A percentile compares a stretch with the other conserved stretches of the same genome.
phyloP scores from a whole-genome alignment of 2,113 vertebrate genomes.

The Monopterus albus region DNA sequence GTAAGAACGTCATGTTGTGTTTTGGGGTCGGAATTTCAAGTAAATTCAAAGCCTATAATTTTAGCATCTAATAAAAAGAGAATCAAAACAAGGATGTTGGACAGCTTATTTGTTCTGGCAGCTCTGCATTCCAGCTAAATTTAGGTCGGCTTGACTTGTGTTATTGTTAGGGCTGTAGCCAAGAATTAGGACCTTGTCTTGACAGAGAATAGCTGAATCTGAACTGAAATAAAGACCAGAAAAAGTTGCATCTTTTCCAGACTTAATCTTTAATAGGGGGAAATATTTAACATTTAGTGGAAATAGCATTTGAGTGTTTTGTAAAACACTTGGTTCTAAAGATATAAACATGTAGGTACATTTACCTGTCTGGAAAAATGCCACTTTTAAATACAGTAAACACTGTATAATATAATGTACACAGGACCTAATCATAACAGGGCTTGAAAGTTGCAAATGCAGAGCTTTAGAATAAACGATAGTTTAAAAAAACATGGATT shows the following conservation, averaged over 20 bases:
- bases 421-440: background rate
- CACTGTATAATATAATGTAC: background rate
- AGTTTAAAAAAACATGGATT: background rate
- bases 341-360: no score
- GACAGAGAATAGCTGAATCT: slow-evolving; percentile 10
- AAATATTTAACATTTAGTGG: background rate
- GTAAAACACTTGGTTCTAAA: background rate
- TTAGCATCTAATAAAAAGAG: background rate
- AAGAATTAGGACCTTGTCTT: background rate
- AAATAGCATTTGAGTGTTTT: no score
- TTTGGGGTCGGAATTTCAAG: background rate
- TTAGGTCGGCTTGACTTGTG: background rate
- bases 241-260: background rate
- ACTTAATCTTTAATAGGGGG: background rate
- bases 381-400: background rate
- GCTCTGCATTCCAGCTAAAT: slow-evolving; percentile 30
- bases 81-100: slow-evolving; percentile 10
- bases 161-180: slow-evolving; percentile 12
- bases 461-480: no score
- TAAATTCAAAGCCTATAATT: slow-evolving; percentile 5
- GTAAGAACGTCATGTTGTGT: slow-evolving; percentile 78
- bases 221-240: slow-evolving; percentile 2
- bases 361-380: background rate
- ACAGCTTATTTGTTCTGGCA: slow-evolving; percentile 25
- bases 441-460: no score